phyloP scores from a whole-genome alignment of 2,888 invertebrate species.

The Diplolepis rosae region DNA sequence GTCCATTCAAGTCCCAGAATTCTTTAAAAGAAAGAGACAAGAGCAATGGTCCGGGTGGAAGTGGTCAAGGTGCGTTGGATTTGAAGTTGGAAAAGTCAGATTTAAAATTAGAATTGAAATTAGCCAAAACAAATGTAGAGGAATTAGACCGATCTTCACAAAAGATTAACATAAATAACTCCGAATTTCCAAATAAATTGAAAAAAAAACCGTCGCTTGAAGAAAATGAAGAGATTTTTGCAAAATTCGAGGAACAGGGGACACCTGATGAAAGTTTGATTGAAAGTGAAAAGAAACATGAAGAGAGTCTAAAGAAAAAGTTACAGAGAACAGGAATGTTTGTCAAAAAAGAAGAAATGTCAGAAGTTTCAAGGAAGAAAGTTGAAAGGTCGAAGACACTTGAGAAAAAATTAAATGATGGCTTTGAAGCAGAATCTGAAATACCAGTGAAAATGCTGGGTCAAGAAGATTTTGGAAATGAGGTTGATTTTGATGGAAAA shows the following conservation, averaged over 20 bases:
- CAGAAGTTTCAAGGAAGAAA: slow-evolving; percentile 9
- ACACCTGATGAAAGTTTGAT: slow-evolving; percentile 15
- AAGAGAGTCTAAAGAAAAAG: slow-evolving; percentile 6
- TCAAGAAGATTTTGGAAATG: background rate
- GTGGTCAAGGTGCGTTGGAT: background rate
- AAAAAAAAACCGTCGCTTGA: background rate
- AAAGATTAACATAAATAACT: background rate
- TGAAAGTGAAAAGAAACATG: slow-evolving; percentile 29
- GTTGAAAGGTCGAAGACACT: slow-evolving; percentile 1
- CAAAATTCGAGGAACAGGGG: slow-evolving; percentile 23
- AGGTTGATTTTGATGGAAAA: background rate
- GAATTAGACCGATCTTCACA: background rate
- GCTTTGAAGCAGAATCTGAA: background rate
- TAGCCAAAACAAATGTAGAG: background rate
- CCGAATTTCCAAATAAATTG: background rate
- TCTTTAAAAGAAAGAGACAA: slow-evolving; percentile 31
- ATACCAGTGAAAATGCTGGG: background rate
- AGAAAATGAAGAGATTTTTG: background rate
- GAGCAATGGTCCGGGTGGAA: background rate
- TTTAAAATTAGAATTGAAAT: background rate
- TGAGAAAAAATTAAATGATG: slow-evolving; percentile 1
- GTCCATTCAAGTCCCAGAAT: slow-evolving; percentile 49
- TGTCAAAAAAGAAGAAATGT: background rate
- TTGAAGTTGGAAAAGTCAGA: background rate
- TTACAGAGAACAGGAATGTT: background rate